Base-by-base conservation (phyloP, 2,113 vertebrate genomes). In the Sapajus apella region DNA sequence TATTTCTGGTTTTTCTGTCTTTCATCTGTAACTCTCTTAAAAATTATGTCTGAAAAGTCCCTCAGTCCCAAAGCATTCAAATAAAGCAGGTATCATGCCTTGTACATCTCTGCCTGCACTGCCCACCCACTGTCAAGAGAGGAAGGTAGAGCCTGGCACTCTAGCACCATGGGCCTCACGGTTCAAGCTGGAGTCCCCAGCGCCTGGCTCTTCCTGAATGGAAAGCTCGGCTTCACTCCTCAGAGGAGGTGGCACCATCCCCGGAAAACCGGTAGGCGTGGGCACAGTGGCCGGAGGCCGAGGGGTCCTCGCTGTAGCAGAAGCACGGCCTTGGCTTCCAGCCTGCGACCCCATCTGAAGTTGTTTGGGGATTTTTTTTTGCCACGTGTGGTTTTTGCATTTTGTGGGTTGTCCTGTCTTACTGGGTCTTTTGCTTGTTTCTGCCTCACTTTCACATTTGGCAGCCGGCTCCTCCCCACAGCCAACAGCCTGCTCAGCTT, bases 401-500 rank as follows among this genome's bases (percentile, higher is more conserved):
- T 94, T 77, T 95, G 80, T 94, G 68, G 68, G 79, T 94, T 70
- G 61, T 95, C 95, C 89, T 75, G 80, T 95, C 45, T 94, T 80
- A 27, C 17, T 72, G 91, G 95, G 61, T 93, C 90, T 96, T 82
- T 91, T 77, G 75, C 32, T 97, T 93, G 93, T 94, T 93, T 95
- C 86, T 45, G 2, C 96, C 86, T 97, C 0, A 32, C 95, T 97
- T 80, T 96, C 90, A 66, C 73, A 77, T 94, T 97, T 97, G 98
- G 95, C 97, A 70, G 77, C 68, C 81, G 95, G 95, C 94, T 92
- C 98, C 72, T 0, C 30, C 70, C 87, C 32, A 68, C 92, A 90
- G 93, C 93, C 23, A 96, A 92, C 98, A 97, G 92, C 97, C 92
- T 11, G 35, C 96, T 94, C 32, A 23, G 18, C 66, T 96, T 94